A percentile compares a stretch with the other conserved stretches of the same genome.
Evolutionary conservation across 2,888 invertebrate genomes (phyloP).

Genomic region (Flabesymbios commensalis): DNA sequence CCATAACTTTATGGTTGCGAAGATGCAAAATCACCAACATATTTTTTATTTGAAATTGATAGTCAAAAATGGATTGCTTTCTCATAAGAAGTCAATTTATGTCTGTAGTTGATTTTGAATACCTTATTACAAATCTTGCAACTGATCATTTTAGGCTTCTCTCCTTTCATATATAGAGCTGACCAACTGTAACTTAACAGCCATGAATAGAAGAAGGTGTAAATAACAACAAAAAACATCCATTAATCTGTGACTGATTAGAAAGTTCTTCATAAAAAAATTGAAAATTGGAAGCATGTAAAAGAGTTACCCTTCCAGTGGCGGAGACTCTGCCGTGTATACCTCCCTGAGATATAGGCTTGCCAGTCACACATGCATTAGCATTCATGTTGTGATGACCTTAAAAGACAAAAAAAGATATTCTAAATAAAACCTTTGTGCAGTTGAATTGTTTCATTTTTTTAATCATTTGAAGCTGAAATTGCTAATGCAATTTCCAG

Average conservation of each 20-base stretch:
- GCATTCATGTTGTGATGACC: slow-evolving; percentile 93
- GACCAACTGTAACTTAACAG: too few species aligned
- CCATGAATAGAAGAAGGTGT: too few species aligned
- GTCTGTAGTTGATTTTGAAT: too few species aligned
- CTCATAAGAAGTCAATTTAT: background rate
- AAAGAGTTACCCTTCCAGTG: slow-evolving; percentile 77
- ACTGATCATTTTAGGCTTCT: too few species aligned
- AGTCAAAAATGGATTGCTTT: background rate
- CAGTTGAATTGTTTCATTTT: too few species aligned
- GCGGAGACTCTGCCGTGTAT: slow-evolving; percentile 96
- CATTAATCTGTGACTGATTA: background rate
- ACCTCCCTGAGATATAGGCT: slow-evolving; percentile 94
- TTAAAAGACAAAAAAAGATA: too few species aligned
- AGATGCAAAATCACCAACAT: background rate
- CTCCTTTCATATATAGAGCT: too few species aligned
- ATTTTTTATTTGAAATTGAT: background rate
- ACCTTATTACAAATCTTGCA: too few species aligned
- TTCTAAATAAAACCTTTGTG: too few species aligned
- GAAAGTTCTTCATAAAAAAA: background rate
- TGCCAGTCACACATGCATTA: slow-evolving; percentile 95
- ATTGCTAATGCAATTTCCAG: too few species aligned
- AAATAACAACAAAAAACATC: too few species aligned
- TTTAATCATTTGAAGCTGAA: too few species aligned
- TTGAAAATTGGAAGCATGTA: background rate
- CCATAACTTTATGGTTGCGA: background rate